A percentile compares a stretch with the other conserved stretches of the same genome.
Evolutionary conservation across 2,797 vertebrate species (phyloP).

Genomic region (Neosalanx taihuensis): DNA sequence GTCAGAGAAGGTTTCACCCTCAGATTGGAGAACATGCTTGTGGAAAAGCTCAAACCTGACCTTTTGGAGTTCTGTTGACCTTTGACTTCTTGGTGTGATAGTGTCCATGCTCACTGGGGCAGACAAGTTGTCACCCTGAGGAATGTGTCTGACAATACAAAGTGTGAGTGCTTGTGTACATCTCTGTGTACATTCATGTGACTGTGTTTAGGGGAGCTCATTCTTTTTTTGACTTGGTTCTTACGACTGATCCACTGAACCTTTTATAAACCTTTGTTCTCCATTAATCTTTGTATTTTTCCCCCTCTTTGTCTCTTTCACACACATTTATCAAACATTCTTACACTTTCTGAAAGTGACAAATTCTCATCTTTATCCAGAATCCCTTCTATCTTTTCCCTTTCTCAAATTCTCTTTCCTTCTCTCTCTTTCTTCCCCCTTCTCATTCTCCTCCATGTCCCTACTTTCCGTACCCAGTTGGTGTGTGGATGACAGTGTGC

Average conservation of each 20-base stretch:
- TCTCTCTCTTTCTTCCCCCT: slow-evolving; percentile 9
- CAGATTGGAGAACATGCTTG: not conserved
- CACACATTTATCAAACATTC: slow-evolving; percentile 3
- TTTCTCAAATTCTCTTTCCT: not conserved
- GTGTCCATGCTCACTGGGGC: not conserved
- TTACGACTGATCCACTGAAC: slow-evolving; percentile 1
- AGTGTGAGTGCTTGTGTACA: not conserved
- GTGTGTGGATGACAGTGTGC: slow-evolving; percentile 53
- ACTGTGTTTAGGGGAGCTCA: not conserved
- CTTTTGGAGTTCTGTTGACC: slow-evolving; percentile 1
- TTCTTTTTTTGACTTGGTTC: not conserved
- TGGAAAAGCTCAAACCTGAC: not conserved
- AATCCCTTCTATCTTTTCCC: slow-evolving; percentile 24
- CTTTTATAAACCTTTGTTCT: slow-evolving; percentile 6
- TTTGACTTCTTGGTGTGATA: not conserved
- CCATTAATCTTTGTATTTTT: not conserved
- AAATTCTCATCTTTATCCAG: slow-evolving; percentile 39
- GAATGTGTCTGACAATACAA: not conserved
- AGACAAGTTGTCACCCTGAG: slow-evolving; percentile 4
- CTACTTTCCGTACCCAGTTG: slow-evolving; percentile 51
- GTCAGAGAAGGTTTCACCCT: not conserved
- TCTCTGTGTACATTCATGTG: not conserved
- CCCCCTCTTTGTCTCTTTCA: not conserved
- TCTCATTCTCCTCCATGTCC: slow-evolving; percentile 23
- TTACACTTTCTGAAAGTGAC: slow-evolving; percentile 25